A percentile compares a stretch with the other conserved stretches of the same genome.
Conservation (phyloP, 2,113 vertebrate genomes). For the Tilapia sparmanii region DNA sequence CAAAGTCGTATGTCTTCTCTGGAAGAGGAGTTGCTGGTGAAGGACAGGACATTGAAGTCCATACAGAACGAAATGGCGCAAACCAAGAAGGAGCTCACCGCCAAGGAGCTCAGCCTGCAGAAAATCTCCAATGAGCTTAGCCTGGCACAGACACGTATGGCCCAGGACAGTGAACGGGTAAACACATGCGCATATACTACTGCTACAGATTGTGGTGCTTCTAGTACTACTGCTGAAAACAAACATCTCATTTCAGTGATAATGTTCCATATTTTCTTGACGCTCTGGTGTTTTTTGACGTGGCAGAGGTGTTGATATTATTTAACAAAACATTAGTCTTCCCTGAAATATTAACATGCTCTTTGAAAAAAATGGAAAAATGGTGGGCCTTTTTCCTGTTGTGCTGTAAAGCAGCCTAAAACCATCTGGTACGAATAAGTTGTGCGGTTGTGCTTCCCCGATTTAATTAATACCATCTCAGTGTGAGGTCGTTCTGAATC, state of each 20-base stretch:
- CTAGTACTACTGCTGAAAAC: neutral
- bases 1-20: conserved; percentile 43
- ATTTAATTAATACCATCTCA: neutral
- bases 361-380: neutral
- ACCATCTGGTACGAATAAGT: neutral
- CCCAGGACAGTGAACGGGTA: conserved; percentile 69
- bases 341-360: neutral
- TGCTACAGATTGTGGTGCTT: neutral
- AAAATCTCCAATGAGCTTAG: conserved; percentile 55
- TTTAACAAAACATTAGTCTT: neutral
- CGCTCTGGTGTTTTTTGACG: neutral
- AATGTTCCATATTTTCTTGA: neutral
- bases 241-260: neutral
- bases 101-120: conserved; percentile 54
- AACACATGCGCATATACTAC: neutral
- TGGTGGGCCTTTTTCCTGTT: neutral
- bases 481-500: neutral
- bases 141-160: conserved; percentile 43
- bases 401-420: neutral
- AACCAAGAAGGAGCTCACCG: conserved; percentile 54
- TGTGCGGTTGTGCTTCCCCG: neutral
- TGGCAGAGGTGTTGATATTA: neutral
- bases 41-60: conserved; percentile 40
- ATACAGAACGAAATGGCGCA: conserved; percentile 48
- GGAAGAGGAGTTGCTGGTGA: conserved; percentile 59